Evolutionary conservation across 2,888 invertebrate genomes (phyloP), one percentile per base, ranked within the genome.

Genomic region (Hemithea aestivaria): DNA sequence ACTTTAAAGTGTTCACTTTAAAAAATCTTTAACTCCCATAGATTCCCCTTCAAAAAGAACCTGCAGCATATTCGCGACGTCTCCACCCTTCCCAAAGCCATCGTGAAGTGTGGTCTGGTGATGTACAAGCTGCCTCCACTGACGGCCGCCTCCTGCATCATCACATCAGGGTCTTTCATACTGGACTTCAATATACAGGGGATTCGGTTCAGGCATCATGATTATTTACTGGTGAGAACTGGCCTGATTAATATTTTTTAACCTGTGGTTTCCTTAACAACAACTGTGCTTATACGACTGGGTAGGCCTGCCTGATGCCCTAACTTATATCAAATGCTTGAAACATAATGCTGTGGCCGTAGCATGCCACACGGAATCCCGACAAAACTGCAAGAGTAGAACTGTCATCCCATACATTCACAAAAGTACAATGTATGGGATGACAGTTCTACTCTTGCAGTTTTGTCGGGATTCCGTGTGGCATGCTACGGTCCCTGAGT

Each of bases 121-220:
- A 73, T 71, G 69, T 87, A 87, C 62, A 85, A 87, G 51, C 57
- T 87, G 47, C 87, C 87, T 0, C 87, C 87, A 0, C 66, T 87
- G 20, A 76, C 84, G 0, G 82, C 84, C 0, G 76, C 68, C 1
- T 79, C 83, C 7, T 85, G 87, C 58, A 76, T 85, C 58, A 78
- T 87, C 53, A 75, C 83, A 0, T 85, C 87, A 0, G 87, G 85
- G 0, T 81, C 84, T 21, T 85, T 87, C 53, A 78, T 85, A 29
- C 58, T 87, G 4, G 87, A 87, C 65, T 87, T 87, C 49, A 87
- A 87, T 29, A 73, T 87, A 7, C 85, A 87, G 48, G 87, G 87
- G 6, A 63, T 87, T n/a, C 56, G 85, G 45, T 80, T 67, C 45
- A 55, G 87, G 6, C 87, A 87, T 38, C 64, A 67, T 35, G 87